Evolutionary conservation across 2,888 invertebrate genomes (phyloP), one percentile per base, ranked within the genome.

Genomic region (Drosophila seclusa): DNA sequence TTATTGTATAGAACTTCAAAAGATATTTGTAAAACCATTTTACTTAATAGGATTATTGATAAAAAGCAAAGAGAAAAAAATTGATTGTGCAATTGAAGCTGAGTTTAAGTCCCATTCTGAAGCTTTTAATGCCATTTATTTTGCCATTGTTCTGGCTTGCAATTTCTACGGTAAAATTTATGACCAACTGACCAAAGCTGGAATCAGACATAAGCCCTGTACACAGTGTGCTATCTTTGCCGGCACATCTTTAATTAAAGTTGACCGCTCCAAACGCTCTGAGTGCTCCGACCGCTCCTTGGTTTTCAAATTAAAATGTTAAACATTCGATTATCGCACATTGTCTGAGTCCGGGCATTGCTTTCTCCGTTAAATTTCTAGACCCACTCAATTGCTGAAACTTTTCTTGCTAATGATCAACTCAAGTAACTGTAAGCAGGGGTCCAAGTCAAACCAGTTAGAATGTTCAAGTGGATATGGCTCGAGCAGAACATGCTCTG

Each of bases 311-410:
- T 87, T 80, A 83, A 87, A 87, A 77, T 87, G 87, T 82, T 84
- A 72, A 85, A 80, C 90, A 86, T 88, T 89, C 90, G 85, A 86
- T 86, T 86, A 86, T 88, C 84, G 79, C 80, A 76, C 84, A 63
- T 66, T 72, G 82, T 73, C 77, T 58, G 73, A 54, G 52, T 49
- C 45, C 52, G 62, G 59, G 32, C 36, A 59, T 68, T 65, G 60
- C 52, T 57, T 48, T 52, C 50, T 45, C 49, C 40, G 50, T 34
- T 54, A 21, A n/a, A 53, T 58, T 67, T 54, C 54, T 42, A 58
- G 57, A 50, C 45, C 52, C 49, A 60, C 48, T 40, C 83, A 70
- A 76, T 65, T 65, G 48, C 52, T 6, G 38, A 55, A 59, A 63
- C 68, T 78, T 76, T 38, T 10, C 21, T 68, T 73, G 80, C 73